Conservation (phyloP, 2,113 vertebrate species). For the Prochilodus magdalenae region DNA sequence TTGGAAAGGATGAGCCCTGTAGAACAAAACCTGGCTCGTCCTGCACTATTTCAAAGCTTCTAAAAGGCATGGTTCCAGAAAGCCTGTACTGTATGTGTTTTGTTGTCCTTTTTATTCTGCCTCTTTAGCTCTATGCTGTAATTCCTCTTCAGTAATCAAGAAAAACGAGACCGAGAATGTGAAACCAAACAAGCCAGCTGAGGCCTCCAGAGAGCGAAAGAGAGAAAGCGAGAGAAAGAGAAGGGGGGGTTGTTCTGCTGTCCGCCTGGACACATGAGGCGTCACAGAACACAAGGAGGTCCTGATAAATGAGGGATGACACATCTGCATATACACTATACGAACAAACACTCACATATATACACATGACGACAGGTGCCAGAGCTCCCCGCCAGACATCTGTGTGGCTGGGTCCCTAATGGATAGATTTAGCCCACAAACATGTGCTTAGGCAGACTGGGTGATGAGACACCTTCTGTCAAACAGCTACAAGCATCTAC, state of each 20-base stretch:
- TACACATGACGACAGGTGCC: slow-evolving; percentile 36
- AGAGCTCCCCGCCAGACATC: slow-evolving; percentile 47
- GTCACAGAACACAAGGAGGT: slow-evolving; percentile 29
- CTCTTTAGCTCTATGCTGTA: not conserved
- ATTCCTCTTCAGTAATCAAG: slow-evolving; percentile 16
- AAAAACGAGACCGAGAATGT: slow-evolving; percentile 2
- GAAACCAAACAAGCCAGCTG: slow-evolving; percentile 14
- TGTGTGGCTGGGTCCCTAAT: slow-evolving; percentile 53
- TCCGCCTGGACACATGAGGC: slow-evolving; percentile 17
- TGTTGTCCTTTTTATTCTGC: not conserved
- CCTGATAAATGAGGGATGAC: slow-evolving; percentile 37
- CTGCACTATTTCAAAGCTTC: not conserved
- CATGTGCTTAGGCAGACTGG: slow-evolving; percentile 59
- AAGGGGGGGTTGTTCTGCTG: no score
- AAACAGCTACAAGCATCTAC: slow-evolving; percentile 38
- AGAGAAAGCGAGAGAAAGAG: not conserved
- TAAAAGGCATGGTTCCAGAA: not conserved
- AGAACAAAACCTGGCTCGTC: not conserved
- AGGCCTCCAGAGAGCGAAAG: not conserved
- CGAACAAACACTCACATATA: not conserved
- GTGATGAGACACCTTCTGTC: slow-evolving; percentile 60
- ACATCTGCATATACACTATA: slow-evolving; percentile 20
- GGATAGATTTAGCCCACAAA: slow-evolving; percentile 49
- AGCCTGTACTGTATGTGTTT: not conserved
- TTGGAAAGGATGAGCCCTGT: not conserved